phyloP scores from a whole-genome alignment of 2,888 invertebrate species.

The Sesamia inferens region DNA sequence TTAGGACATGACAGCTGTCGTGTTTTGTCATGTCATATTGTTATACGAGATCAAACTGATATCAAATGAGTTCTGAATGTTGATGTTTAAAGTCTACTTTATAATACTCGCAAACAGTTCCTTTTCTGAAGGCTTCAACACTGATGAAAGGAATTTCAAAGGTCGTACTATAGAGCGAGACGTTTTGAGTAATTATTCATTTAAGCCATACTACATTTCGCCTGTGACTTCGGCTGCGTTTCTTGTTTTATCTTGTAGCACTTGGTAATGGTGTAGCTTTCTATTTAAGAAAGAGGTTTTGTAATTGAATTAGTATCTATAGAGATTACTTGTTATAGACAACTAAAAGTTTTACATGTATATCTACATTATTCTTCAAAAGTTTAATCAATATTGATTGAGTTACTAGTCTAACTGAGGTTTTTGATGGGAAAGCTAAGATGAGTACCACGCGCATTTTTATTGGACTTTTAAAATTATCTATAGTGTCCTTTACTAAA shows the following conservation, averaged over 20 bases:
- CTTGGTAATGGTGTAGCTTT: neutral
- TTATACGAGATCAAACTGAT: conserved; percentile 5
- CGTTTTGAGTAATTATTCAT: neutral
- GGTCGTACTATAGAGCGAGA: neutral
- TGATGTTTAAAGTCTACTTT: conserved; percentile 1
- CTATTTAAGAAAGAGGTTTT: neutral
- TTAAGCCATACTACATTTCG: neutral
- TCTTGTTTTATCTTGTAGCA: neutral
- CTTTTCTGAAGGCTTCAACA: neutral
- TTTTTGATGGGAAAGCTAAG: no score
- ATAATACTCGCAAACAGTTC: neutral
- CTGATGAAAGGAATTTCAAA: neutral
- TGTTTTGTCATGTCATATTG: conserved; percentile 2
- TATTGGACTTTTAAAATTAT: no score
- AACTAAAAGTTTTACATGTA: neutral
- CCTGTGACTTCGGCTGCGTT: neutral
- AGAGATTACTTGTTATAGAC: neutral
- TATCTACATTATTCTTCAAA: no score
- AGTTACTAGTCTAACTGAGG: no score
- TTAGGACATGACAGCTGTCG: conserved; percentile 11
- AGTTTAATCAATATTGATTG: no score
- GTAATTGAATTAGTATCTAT: neutral
- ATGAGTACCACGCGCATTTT: no score
- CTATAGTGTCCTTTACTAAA: no score
- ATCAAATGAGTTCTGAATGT: neutral